These are phyloP conservation scores for Agrochola macilenta DNA, from an alignment of 2,888 invertebrate genomes.

Conservation along the genomic window DNA sequence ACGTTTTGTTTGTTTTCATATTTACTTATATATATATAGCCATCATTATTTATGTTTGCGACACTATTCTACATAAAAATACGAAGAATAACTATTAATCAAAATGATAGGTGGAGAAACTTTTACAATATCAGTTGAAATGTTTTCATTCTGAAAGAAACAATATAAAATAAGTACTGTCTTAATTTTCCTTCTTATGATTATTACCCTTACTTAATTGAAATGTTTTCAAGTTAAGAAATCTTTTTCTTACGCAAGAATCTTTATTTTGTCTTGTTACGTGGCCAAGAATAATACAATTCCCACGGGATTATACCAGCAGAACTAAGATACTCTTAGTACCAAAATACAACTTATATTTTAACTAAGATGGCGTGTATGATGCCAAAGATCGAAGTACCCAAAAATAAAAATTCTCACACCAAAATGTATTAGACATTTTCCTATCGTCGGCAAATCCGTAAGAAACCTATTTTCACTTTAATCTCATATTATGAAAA, in stretches of 20 bases:
- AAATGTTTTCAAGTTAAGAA: slow-evolving; percentile 13
- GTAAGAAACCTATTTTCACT: slow-evolving; percentile 29
- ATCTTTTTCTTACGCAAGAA: not conserved
- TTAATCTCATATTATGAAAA: slow-evolving; percentile 51
- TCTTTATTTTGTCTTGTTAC: not conserved
- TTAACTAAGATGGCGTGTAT: not conserved
- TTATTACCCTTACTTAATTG: slow-evolving; percentile 20
- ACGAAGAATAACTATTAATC: slow-evolving; percentile 7
- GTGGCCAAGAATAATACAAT: not conserved
- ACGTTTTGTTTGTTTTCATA: slow-evolving; percentile 41
- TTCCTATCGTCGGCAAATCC: slow-evolving; percentile 21
- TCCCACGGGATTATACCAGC: not conserved
- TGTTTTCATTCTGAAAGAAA: slow-evolving; percentile 6
- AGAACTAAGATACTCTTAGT: not conserved
- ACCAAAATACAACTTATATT: not conserved
- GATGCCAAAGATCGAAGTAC: not conserved
- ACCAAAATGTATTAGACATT: slow-evolving; percentile 18
- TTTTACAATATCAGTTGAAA: slow-evolving; percentile 8
- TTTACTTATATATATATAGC: slow-evolving; percentile 1
- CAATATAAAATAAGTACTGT: slow-evolving; percentile 15
- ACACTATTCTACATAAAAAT: slow-evolving; percentile 18
- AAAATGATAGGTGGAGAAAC: not conserved
- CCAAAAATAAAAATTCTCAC: slow-evolving; percentile 18
- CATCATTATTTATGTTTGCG: slow-evolving; percentile 3
- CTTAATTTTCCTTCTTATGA: slow-evolving; percentile 15